These are phyloP conservation scores for Neotoxoptera formosana DNA, from an alignment of 1,140 invertebrate species.

Conservation along the genomic window DNA sequence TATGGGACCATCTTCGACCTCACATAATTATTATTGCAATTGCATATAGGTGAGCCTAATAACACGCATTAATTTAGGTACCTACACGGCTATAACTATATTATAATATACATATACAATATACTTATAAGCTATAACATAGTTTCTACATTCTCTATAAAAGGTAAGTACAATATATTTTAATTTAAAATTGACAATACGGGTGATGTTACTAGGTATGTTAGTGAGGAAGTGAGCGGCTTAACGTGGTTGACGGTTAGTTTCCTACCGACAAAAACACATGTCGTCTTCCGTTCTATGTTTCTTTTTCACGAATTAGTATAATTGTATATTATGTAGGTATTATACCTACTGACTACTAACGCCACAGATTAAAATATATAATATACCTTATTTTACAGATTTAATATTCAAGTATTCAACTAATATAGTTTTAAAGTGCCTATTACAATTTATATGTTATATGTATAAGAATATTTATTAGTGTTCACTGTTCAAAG, in stretches of 20 bases:
- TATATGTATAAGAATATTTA: too few relatives aligned
- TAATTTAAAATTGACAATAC: neutral
- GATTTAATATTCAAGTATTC: too few relatives aligned
- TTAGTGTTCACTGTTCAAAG: too few relatives aligned
- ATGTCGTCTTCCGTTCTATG: neutral
- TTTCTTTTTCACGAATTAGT: neutral
- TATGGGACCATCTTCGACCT: too few relatives aligned
- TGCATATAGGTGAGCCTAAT: neutral
- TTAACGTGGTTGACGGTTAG: neutral
- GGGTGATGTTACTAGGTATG: neutral
- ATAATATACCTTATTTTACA: too few relatives aligned
- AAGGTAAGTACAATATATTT: neutral
- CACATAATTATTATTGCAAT: neutral
- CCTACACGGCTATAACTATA: neutral
- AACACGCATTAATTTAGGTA: neutral
- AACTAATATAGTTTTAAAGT: too few relatives aligned
- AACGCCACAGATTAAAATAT: too few relatives aligned
- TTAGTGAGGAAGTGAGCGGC: neutral
- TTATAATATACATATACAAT: too few relatives aligned
- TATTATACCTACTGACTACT: too few relatives aligned
- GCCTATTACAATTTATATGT: too few relatives aligned
- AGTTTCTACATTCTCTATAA: neutral
- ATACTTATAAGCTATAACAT: neutral
- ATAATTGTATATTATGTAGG: neutral
- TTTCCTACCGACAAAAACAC: neutral